These are phyloP conservation scores for Trachurus trachurus DNA, from an alignment of 2,797 vertebrate species.

Conservation along the genomic window DNA sequence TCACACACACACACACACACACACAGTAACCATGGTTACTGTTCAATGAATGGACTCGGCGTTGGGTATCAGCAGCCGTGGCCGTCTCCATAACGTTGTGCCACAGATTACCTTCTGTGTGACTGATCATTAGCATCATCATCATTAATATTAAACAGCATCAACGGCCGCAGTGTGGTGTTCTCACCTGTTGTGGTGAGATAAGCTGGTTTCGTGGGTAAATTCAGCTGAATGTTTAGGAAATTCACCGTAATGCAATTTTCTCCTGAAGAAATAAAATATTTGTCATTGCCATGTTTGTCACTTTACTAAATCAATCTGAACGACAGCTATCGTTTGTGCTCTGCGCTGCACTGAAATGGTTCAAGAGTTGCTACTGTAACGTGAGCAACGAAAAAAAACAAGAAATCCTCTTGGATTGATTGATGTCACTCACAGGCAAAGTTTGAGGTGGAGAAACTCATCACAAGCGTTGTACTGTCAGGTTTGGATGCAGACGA, in stretches of 20 bases:
- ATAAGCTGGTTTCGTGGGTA: neutral
- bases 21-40: constrained; percentile 71
- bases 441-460: constrained; percentile 38
- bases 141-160: constrained; percentile 21
- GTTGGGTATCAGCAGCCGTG: constrained; percentile 40
- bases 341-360: neutral
- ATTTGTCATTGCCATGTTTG: neutral
- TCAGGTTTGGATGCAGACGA: constrained; percentile 52
- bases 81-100: constrained; percentile 29
- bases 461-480: constrained; percentile 14
- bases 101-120: constrained; percentile 33
- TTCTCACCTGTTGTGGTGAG: constrained; percentile 24
- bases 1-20: neutral
- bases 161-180: neutral
- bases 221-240: constrained; percentile 7
- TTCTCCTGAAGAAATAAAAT: neutral
- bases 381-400: constrained; percentile 37
- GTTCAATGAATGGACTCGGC: constrained; percentile 52
- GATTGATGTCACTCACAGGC: constrained; percentile 48
- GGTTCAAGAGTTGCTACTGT: constrained; percentile 12
- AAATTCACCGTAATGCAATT: constrained; percentile 5
- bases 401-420: constrained; percentile 9
- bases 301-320: constrained; percentile 22
- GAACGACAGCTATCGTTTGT: too few species aligned
- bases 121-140: constrained; percentile 20